phyloP scores from a whole-genome alignment of 2,888 invertebrate species.

The Rugalucina vietnamica region DNA sequence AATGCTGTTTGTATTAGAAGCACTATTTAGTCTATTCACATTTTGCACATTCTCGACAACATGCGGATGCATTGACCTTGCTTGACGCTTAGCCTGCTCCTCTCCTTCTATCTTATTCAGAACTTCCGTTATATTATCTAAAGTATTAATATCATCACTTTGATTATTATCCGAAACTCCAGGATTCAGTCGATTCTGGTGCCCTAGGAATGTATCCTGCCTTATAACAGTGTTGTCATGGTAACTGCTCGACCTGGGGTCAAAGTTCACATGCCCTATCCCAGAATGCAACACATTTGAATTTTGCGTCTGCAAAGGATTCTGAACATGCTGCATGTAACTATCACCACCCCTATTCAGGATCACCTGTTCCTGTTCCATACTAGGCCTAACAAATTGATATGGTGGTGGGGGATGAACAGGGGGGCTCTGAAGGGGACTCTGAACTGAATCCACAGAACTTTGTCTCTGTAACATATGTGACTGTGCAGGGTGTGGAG shows the following conservation, averaged over 20 bases:
- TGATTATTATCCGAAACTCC: not conserved
- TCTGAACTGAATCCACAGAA: constrained; percentile 60
- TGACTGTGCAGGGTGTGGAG: constrained; percentile 55
- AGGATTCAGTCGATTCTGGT: not conserved
- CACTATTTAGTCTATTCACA: constrained; percentile 7
- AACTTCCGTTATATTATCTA: constrained; percentile 12
- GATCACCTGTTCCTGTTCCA: constrained; percentile 27
- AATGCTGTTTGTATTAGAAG: not conserved
- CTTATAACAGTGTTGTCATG: constrained; percentile 41
- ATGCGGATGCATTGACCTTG: not conserved
- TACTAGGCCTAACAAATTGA: not conserved
- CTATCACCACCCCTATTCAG: constrained; percentile 31
- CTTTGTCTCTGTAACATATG: constrained; percentile 60
- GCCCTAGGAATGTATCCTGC: not conserved
- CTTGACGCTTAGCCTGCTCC: not conserved
- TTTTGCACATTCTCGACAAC: not conserved
- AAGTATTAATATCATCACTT: not conserved
- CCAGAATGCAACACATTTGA: constrained; percentile 1
- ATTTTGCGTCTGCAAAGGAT: constrained; percentile 43
- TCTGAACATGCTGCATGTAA: constrained; percentile 39
- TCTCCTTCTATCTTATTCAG: not conserved
- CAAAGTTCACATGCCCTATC: constrained; percentile 22
- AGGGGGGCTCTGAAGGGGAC: constrained; percentile 24
- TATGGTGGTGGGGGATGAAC: not conserved
- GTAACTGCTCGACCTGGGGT: constrained; percentile 47